Conservation (phyloP, 2,797 vertebrate genomes). For the Orestias chungarensis region DNA sequence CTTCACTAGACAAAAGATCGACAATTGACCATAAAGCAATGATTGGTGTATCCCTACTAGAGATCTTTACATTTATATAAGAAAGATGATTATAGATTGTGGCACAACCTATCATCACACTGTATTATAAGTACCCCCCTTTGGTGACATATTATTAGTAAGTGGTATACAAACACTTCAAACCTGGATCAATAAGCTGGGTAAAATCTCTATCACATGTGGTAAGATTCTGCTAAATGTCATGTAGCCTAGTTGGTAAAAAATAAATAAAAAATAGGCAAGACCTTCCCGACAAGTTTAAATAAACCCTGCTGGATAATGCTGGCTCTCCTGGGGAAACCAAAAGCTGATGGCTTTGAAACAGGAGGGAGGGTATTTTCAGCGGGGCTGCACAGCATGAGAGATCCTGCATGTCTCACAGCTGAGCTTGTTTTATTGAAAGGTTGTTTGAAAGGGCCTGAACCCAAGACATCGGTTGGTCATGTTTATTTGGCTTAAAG, state of each 20-base stretch:
- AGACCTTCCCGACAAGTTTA: slow-evolving; percentile 81
- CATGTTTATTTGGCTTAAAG: slow-evolving; percentile 78
- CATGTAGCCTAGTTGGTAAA: slow-evolving; percentile 59
- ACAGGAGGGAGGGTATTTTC: slow-evolving; percentile 79
- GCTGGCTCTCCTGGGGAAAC: slow-evolving; percentile 76
- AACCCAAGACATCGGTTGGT: slow-evolving; percentile 74
- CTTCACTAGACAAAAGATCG: background rate
- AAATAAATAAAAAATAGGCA: slow-evolving; percentile 75
- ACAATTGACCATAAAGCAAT: background rate
- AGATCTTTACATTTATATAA: slow-evolving; percentile 25
- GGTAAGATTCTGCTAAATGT: slow-evolving; percentile 70
- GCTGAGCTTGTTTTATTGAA: slow-evolving; percentile 83
- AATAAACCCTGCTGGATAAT: slow-evolving; percentile 81
- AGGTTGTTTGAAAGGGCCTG: slow-evolving; percentile 78
- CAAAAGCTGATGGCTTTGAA: slow-evolving; percentile 81
- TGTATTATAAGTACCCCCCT: slow-evolving; percentile 45
- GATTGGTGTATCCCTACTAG: background rate
- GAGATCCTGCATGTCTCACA: slow-evolving; percentile 82
- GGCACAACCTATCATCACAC: slow-evolving; percentile 21
- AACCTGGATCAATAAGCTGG: slow-evolving; percentile 54
- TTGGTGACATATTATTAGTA: slow-evolving; percentile 40
- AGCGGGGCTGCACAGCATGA: slow-evolving; percentile 72
- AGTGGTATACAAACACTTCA: slow-evolving; percentile 18
- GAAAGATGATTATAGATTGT: slow-evolving; percentile 46
- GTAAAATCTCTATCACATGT: slow-evolving; percentile 65